Percentiles rank a stretch among this genome's conserved stretches.
Evolutionary conservation across 2,888 invertebrate species (phyloP).

Genomic region (Eupithecia dodoneata): DNA sequence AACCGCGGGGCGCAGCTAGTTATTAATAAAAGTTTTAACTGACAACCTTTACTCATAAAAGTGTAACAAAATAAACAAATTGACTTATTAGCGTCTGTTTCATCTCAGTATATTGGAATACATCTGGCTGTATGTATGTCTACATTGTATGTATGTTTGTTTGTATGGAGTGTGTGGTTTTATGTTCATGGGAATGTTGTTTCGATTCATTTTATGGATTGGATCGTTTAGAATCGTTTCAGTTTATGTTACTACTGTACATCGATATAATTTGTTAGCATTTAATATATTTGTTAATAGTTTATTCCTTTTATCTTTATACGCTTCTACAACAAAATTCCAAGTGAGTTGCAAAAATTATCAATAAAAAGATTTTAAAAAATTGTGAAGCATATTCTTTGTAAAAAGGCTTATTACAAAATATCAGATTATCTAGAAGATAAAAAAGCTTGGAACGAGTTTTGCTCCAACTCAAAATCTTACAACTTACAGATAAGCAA

Average conservation of each 20-base stretch:
- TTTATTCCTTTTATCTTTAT: neutral
- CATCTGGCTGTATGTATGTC: slow-evolving; percentile 47
- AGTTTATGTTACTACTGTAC: slow-evolving; percentile 1
- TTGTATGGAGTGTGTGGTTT: slow-evolving; percentile 37
- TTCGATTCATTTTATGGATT: slow-evolving; percentile 42
- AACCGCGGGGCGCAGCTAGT: too few relatives aligned
- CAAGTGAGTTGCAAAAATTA: too few relatives aligned
- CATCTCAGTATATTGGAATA: slow-evolving; percentile 64
- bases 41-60: slow-evolving; percentile 72
- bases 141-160: slow-evolving; percentile 20
- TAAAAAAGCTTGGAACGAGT: too few relatives aligned
- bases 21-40: slow-evolving; percentile 49
- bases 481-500: too few relatives aligned
- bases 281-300: neutral
- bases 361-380: too few relatives aligned
- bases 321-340: too few relatives aligned
- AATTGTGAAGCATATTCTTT: too few relatives aligned
- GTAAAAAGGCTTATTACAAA: too few relatives aligned
- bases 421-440: too few relatives aligned
- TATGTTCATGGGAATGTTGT: slow-evolving; percentile 43
- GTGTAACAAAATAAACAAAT: slow-evolving; percentile 69
- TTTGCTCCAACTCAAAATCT: too few relatives aligned
- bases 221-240: slow-evolving; percentile 9
- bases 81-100: slow-evolving; percentile 62
- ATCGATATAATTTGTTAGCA: slow-evolving; percentile 4